These are phyloP conservation scores for Sarcophaga rosellei DNA, from an alignment of 2,888 invertebrate genomes.

Conservation along the genomic window DNA sequence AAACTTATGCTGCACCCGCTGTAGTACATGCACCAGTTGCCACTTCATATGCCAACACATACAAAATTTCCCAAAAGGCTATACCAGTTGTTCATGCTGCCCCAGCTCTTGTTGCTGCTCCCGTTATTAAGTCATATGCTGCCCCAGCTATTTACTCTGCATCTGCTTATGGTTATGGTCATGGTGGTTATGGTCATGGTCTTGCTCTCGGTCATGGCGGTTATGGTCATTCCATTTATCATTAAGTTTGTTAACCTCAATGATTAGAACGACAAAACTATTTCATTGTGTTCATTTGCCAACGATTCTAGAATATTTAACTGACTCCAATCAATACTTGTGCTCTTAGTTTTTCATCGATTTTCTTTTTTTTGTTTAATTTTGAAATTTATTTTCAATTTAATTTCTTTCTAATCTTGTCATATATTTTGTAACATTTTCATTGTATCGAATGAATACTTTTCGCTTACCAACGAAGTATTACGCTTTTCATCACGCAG, in stretches of 20 bases:
- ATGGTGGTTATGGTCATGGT: conserved; percentile 71
- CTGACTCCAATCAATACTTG: conserved; percentile 27
- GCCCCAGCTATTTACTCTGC: conserved; percentile 75
- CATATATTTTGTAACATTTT: too few relatives aligned
- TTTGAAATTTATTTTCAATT: conserved; percentile 32
- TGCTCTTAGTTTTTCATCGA: conserved; percentile 28
- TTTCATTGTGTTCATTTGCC: conserved; percentile 43
- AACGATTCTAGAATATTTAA: conserved; percentile 43
- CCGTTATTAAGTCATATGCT: conserved; percentile 74
- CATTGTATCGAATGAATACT: too few relatives aligned
- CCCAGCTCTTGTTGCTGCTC: conserved; percentile 74
- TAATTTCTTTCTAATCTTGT: conserved; percentile 8
- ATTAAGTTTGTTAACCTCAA: conserved; percentile 69
- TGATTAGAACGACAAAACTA: background rate
- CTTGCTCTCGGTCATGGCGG: conserved; percentile 60
- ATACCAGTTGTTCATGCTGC: conserved; percentile 78
- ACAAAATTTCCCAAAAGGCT: conserved; percentile 78
- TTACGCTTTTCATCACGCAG: too few relatives aligned
- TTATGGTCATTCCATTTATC: conserved; percentile 73
- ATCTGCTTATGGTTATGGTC: conserved; percentile 70
- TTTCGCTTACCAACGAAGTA: too few relatives aligned
- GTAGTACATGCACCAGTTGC: conserved; percentile 77
- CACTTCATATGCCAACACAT: conserved; percentile 80
- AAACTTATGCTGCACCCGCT: conserved; percentile 76
- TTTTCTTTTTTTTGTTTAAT: too few relatives aligned